Evolutionary conservation across 2,888 invertebrate species (phyloP), one percentile per base, ranked within the genome.

Genomic region (Ctena decussata): DNA sequence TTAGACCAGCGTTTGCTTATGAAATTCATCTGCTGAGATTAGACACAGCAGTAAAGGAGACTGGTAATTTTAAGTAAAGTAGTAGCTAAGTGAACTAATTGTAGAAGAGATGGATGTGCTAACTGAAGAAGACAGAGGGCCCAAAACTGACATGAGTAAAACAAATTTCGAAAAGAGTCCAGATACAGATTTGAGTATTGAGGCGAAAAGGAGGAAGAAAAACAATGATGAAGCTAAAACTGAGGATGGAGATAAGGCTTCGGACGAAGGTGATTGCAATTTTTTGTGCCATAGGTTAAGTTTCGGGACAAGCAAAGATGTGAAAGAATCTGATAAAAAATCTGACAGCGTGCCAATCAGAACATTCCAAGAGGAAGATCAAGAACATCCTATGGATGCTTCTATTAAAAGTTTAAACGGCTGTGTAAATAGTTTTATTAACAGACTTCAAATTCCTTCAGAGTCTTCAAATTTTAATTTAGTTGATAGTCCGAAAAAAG

Each of bases 321-420:
- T 60, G 8, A 21, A 24, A 21, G 44, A 44, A 44, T 41, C 39
- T 27, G 2, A 41, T 1, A 44, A 72, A 41, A 72, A 72, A 41
- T 18, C 18, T 44, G 72, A 72, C 8, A 44, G 44, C 11, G 18
- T 24, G 30, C 15, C 30, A 6, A 18, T 6, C 1, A 27, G 46
- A 27, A 72, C 5, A 3, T 65, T 65, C 35, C 32, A 35, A 1
- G 76, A 83, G 21, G 53, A 65, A 27, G 88, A 88, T 70, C 85
- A 85, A 70, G 69, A 77, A n/a, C 78, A 76, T 53, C 84, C 88
- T 0, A 84, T 88, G 82, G 85, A 88, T 41, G 84, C 84, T 46
- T 86, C 88, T 39, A 49, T 86, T 65, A 86, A 85, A 77, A 77
- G 80, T 27, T 46, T 82, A 60, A 49, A 60, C 6, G 80, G 80